These are phyloP conservation scores for Chunga burmeisteri DNA, from an alignment of 2,113 vertebrate genomes.

Conservation along the genomic window DNA sequence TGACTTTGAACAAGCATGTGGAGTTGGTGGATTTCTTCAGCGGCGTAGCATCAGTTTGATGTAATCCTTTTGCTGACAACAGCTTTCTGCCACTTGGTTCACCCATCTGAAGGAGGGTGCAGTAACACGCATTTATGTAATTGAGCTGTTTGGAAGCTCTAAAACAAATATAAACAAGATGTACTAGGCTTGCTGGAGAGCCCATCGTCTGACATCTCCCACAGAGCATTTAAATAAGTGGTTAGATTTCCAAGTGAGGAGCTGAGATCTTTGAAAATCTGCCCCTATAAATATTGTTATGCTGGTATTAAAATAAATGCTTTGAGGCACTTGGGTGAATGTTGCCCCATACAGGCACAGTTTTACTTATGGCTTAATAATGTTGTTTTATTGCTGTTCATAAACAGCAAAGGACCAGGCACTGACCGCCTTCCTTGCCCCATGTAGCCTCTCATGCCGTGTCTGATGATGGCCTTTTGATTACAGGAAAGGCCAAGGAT, in stretches of 20 bases:
- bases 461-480: neutral
- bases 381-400: neutral
- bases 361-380: neutral
- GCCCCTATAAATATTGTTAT: neutral
- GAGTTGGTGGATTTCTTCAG: neutral
- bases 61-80: conserved; percentile 10
- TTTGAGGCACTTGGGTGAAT: neutral
- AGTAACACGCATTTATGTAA: neutral
- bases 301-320: neutral
- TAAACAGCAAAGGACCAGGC: neutral
- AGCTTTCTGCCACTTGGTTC: neutral
- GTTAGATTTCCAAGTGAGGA: conserved; percentile 26
- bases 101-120: neutral
- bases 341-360: neutral
- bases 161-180: conserved; percentile 20
- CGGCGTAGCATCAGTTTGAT: neutral
- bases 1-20: neutral
- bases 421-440: neutral
- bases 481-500: neutral
- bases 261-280: conserved; percentile 26
- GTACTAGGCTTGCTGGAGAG: conserved; percentile 11
- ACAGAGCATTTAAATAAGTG: neutral
- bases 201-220: neutral
- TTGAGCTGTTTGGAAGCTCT: conserved; percentile 27
- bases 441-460: neutral